phyloP scores from a whole-genome alignment of 2,888 invertebrate genomes.

The Stenchaetothrips biformis region DNA sequence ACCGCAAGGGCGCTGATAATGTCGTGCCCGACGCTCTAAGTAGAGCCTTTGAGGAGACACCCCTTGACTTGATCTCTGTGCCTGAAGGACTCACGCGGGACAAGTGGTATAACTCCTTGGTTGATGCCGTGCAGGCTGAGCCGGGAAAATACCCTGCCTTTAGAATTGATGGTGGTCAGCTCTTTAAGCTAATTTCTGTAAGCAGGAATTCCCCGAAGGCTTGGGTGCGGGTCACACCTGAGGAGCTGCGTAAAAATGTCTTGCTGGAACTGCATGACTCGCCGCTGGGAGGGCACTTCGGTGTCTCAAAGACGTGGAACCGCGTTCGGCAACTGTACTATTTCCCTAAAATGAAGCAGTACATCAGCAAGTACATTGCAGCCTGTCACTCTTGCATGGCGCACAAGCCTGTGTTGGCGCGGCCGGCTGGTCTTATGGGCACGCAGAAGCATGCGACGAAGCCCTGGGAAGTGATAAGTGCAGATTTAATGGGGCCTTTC shows the following conservation, averaged over 20 bases:
- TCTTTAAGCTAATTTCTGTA: conserved; percentile 29
- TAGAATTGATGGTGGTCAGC: conserved; percentile 27
- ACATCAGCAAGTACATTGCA: neutral
- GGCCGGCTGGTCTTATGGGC: neutral
- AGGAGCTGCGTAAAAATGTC: neutral
- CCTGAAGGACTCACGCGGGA: neutral
- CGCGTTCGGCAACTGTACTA: neutral
- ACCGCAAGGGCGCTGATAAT: conserved; percentile 39
- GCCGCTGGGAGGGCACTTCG: neutral
- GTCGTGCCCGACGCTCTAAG: conserved; percentile 42
- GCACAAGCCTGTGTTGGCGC: neutral
- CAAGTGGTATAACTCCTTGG: neutral
- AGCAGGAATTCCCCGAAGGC: neutral
- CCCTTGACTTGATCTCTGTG: conserved; percentile 24
- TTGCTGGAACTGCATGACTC: neutral
- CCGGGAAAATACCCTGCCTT: conserved; percentile 33
- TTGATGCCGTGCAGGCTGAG: neutral
- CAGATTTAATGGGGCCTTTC: neutral
- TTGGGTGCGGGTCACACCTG: neutral
- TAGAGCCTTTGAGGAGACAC: conserved; percentile 32
- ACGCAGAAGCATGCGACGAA: neutral
- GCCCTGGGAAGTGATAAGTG: neutral
- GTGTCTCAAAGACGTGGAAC: neutral
- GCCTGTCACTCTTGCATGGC: neutral
- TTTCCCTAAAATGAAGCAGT: neutral